phyloP scores from a whole-genome alignment of 2,888 invertebrate species.

The Venustoraphidia nigricollis region DNA sequence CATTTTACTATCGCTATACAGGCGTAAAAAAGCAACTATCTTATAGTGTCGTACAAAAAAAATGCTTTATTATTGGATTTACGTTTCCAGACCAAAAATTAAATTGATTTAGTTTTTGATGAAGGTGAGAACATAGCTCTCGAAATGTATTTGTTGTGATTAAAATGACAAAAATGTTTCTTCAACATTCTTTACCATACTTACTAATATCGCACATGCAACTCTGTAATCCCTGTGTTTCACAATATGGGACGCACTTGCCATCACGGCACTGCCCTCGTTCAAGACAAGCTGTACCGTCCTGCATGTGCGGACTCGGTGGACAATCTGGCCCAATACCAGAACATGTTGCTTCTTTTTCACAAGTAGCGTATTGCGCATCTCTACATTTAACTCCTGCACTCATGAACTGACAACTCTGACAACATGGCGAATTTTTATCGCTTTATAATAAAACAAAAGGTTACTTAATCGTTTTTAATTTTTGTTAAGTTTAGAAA shows the following conservation, averaged over 20 bases:
- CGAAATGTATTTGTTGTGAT: neutral
- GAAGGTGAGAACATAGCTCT: neutral
- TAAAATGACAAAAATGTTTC: slow-evolving; percentile 3
- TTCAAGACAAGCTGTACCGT: slow-evolving; percentile 80
- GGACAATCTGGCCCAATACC: slow-evolving; percentile 71
- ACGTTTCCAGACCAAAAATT: too few species aligned
- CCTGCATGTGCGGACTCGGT: slow-evolving; percentile 71
- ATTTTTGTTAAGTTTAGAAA: neutral
- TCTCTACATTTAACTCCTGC: slow-evolving; percentile 75
- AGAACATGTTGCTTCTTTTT: slow-evolving; percentile 80
- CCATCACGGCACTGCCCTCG: slow-evolving; percentile 80
- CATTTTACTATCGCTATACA: too few species aligned
- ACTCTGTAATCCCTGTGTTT: slow-evolving; percentile 80
- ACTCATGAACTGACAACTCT: slow-evolving; percentile 76
- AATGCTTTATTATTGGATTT: too few species aligned
- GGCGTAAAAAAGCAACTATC: too few species aligned
- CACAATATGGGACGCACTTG: slow-evolving; percentile 89
- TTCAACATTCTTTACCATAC: slow-evolving; percentile 18
- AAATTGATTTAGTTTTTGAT: neutral
- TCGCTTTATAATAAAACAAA: slow-evolving; percentile 44
- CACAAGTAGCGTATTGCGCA: slow-evolving; percentile 82
- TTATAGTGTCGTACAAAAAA: too few species aligned
- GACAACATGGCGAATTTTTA: slow-evolving; percentile 91
- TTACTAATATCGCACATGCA: slow-evolving; percentile 92
- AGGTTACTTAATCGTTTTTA: neutral